Conservation (phyloP, 2,797 vertebrate genomes). For the Peromyscus attwateri region DNA sequence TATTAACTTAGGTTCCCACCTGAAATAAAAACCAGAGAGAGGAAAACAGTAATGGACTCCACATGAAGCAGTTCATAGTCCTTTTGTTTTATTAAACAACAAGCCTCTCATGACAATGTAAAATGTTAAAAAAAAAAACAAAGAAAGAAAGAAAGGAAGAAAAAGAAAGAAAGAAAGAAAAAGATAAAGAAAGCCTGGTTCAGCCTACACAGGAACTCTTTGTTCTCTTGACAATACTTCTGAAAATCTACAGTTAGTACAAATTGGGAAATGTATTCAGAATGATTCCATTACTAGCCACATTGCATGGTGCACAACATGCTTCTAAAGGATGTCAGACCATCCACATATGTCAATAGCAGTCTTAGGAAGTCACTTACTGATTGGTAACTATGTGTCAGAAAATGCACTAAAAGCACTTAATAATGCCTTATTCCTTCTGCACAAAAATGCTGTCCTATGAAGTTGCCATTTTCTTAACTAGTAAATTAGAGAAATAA, state of each 20-base stretch:
- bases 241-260: neutral
- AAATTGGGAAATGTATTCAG: neutral
- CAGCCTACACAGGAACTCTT: neutral
- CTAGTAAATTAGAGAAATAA: neutral
- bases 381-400: neutral
- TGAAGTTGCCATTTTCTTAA: neutral
- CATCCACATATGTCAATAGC: neutral
- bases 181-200: neutral
- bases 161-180: accelerated
- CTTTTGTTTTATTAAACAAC: neutral
- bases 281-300: neutral
- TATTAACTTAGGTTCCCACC: neutral
- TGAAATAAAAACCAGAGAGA: neutral
- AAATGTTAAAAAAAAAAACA: neutral
- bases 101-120: neutral
- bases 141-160: accelerated
- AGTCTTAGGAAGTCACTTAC: neutral
- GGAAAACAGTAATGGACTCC: neutral
- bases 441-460: neutral
- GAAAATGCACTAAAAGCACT: neutral
- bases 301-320: neutral
- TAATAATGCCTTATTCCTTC: too few relatives aligned
- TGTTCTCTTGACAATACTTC: neutral
- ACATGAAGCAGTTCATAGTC: neutral
- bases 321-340: neutral